Percentiles rank a stretch among this genome's conserved stretches.
These are phyloP conservation scores for Hydractinia symbiolongicarpus DNA, from an alignment of 30 jellyfish, hydroid and myxozoan species.

Conservation along the genomic window DNA sequence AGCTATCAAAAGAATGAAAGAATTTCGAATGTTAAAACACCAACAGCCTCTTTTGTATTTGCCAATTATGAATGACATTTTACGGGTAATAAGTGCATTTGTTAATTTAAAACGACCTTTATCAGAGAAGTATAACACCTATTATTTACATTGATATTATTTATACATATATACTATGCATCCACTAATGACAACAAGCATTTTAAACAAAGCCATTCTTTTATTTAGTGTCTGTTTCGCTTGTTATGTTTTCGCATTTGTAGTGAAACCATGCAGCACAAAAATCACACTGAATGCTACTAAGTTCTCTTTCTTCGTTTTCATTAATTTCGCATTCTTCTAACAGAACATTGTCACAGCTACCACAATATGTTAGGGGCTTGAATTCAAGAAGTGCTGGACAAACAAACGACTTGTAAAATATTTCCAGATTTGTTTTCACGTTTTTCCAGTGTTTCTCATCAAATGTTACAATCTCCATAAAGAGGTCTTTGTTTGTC, in stretches of 20 bases:
- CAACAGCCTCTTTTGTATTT: constrained; percentile 1
- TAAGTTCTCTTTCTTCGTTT: neutral
- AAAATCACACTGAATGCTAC: neutral
- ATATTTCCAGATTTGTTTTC: constrained; percentile 14
- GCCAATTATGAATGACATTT: constrained; percentile 24
- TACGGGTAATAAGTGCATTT: constrained; percentile 12
- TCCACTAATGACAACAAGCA: neutral
- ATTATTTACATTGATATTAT: neutral
- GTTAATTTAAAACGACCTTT: constrained; percentile 16
- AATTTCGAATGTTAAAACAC: constrained; percentile 1
- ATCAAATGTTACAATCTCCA: constrained; percentile 11
- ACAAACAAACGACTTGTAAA: neutral
- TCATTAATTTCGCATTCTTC: constrained; percentile 18
- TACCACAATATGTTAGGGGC: neutral
- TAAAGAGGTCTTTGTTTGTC: constrained; percentile 12
- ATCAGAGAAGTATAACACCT: neutral
- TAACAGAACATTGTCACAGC: neutral
- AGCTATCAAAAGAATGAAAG: constrained; percentile 19
- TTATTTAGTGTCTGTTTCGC: neutral
- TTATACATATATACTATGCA: neutral
- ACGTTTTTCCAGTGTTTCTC: constrained; percentile 8
- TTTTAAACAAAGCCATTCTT: neutral
- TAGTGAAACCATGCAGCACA: neutral
- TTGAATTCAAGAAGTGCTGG: neutral
- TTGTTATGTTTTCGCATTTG: neutral